These are phyloP conservation scores for Ostrea denselamellosa DNA, from an alignment of 1,140 invertebrate genomes.

Conservation along the genomic window DNA sequence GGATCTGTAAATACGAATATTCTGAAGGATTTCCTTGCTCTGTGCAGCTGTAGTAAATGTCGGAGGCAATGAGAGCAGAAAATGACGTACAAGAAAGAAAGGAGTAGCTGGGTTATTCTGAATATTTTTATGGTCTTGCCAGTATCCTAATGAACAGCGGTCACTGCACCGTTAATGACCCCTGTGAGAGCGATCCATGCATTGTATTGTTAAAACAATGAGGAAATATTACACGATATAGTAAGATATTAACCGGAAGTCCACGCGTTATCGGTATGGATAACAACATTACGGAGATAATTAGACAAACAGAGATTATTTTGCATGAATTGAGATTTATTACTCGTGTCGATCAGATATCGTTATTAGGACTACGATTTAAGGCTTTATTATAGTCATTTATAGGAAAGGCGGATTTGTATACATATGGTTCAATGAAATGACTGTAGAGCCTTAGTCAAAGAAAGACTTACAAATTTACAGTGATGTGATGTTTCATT, in stretches of 20 bases:
- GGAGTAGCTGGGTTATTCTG: no score
- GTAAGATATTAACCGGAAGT: slow-evolving; percentile 7
- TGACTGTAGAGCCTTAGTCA: no score
- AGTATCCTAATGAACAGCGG: not conserved
- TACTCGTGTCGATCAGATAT: not conserved
- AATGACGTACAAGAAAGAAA: not conserved
- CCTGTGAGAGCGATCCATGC: not conserved
- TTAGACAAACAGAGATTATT: not conserved
- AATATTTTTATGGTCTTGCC: no score
- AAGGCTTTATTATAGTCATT: no score
- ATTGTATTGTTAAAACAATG: not conserved
- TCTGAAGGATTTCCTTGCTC: no score
- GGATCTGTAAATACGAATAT: no score
- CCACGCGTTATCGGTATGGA: not conserved
- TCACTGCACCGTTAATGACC: not conserved
- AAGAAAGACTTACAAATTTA: no score
- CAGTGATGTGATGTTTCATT: no score
- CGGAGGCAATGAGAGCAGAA: not conserved
- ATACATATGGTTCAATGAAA: no score
- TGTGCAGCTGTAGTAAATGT: not conserved
- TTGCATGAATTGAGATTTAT: not conserved
- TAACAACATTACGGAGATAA: not conserved
- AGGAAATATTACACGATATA: not conserved
- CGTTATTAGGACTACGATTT: no score
- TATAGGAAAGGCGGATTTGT: no score